phyloP scores from a whole-genome alignment of 1,140 invertebrate species.

The Phymastichus coffea region DNA sequence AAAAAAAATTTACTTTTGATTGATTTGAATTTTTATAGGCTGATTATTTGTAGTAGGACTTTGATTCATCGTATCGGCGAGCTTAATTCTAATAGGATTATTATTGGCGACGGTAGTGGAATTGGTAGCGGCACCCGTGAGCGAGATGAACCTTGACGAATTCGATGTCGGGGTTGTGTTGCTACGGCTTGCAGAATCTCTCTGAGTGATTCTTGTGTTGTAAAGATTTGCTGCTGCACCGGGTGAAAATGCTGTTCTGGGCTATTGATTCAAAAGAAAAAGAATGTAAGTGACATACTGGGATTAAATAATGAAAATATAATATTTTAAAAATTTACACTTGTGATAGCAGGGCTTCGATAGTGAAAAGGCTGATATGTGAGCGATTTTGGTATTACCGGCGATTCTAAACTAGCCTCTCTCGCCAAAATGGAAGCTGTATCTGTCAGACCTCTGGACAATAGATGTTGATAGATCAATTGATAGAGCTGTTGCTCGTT shows the following conservation, averaged over 20 bases:
- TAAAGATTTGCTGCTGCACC: slow-evolving; percentile 52
- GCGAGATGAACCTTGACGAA: slow-evolving; percentile 46
- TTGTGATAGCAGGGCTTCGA: slow-evolving; percentile 49
- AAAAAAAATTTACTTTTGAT: slow-evolving; percentile 42
- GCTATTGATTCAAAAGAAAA: slow-evolving; percentile 25
- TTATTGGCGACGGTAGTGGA: slow-evolving; percentile 37
- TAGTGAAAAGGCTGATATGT: slow-evolving; percentile 63
- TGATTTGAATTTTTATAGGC: slow-evolving; percentile 53
- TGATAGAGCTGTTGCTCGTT: slow-evolving; percentile 91
- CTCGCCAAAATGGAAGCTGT: slow-evolving; percentile 72
- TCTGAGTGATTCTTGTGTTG: slow-evolving; percentile 41
- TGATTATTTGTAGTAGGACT: slow-evolving; percentile 36
- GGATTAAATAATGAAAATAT: too few relatives aligned
- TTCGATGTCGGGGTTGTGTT: slow-evolving; percentile 43
- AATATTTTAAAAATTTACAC: too few relatives aligned
- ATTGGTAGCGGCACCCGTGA: slow-evolving; percentile 35
- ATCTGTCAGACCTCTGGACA: slow-evolving; percentile 71
- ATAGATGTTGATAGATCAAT: slow-evolving; percentile 87
- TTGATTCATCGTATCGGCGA: slow-evolving; percentile 44
- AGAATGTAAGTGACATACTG: too few relatives aligned
- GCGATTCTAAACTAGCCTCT: slow-evolving; percentile 68
- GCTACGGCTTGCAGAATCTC: slow-evolving; percentile 38
- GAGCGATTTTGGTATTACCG: slow-evolving; percentile 52
- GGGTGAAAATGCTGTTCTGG: slow-evolving; percentile 48
- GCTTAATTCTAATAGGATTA: slow-evolving; percentile 44